Conservation (phyloP, 2,797 vertebrate species). For the Allobates femoralis region DNA sequence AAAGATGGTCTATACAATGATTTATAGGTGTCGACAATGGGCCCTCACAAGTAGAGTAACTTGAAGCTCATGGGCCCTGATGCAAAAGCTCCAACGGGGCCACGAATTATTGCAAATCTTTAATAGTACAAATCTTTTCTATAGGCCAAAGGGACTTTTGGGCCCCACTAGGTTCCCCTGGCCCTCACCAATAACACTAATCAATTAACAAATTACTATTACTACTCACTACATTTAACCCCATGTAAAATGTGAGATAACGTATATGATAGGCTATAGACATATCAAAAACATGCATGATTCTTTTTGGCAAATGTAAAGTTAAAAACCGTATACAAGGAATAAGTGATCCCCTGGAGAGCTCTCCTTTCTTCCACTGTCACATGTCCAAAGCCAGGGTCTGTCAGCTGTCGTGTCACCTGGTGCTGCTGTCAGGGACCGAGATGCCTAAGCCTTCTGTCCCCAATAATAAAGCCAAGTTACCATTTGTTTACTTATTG, state of each 20-base stretch:
- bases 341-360: slow-evolving; percentile 28
- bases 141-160: no score
- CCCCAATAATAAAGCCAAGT: slow-evolving; percentile 9
- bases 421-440: slow-evolving; percentile 45
- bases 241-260: not conserved
- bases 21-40: not conserved
- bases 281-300: not conserved
- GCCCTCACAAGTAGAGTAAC: not conserved
- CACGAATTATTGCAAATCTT: no score
- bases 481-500: not conserved
- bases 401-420: slow-evolving; percentile 53
- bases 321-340: slow-evolving; percentile 29
- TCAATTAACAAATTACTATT: not conserved
- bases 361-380: slow-evolving; percentile 15
- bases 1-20: not conserved
- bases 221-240: not conserved
- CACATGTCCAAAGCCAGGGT: slow-evolving; percentile 13
- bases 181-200: no score
- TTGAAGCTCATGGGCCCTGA: no score
- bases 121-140: no score
- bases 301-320: not conserved
- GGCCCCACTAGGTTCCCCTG: no score
- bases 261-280: not conserved
- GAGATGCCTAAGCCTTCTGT: slow-evolving; percentile 40
- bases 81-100: no score